Conservation (phyloP, 2,888 invertebrate species). For the Ceriagrion tenellum region DNA sequence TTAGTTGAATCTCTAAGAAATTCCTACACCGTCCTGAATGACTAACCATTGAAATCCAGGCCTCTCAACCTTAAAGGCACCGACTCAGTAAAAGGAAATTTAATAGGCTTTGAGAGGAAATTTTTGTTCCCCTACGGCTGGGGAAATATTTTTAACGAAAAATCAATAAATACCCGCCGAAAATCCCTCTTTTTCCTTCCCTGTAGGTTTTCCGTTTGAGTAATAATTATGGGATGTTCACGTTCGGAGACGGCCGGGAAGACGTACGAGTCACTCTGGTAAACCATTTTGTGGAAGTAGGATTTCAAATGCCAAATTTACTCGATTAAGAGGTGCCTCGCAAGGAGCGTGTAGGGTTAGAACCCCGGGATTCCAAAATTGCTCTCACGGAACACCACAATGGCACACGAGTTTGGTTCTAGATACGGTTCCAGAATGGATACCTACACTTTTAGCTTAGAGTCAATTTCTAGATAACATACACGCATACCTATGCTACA, state of each 20-base stretch:
- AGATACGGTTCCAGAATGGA: too few species aligned
- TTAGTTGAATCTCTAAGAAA: background rate
- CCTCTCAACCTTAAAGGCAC: background rate
- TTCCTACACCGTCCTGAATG: too few species aligned
- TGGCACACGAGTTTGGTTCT: background rate
- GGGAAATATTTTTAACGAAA: background rate
- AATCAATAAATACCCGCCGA: background rate
- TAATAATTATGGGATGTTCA: constrained; percentile 2
- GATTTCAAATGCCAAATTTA: background rate
- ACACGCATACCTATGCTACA: too few species aligned
- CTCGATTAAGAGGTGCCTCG: background rate
- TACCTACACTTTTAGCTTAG: too few species aligned
- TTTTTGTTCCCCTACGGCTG: background rate
- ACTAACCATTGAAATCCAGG: too few species aligned
- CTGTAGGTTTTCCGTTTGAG: background rate
- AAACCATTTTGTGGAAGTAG: background rate
- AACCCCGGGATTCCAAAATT: background rate
- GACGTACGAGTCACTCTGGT: background rate
- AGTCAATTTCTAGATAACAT: too few species aligned
- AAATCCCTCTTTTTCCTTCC: background rate
- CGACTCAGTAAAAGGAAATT: background rate
- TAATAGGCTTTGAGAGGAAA: background rate
- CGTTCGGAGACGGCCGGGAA: background rate
- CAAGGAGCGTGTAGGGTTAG: background rate
- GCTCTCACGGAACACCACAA: background rate